These are phyloP conservation scores for Paracyprichromis sp. DNA, from an alignment of 2,113 vertebrate genomes.

Conservation along the genomic window DNA sequence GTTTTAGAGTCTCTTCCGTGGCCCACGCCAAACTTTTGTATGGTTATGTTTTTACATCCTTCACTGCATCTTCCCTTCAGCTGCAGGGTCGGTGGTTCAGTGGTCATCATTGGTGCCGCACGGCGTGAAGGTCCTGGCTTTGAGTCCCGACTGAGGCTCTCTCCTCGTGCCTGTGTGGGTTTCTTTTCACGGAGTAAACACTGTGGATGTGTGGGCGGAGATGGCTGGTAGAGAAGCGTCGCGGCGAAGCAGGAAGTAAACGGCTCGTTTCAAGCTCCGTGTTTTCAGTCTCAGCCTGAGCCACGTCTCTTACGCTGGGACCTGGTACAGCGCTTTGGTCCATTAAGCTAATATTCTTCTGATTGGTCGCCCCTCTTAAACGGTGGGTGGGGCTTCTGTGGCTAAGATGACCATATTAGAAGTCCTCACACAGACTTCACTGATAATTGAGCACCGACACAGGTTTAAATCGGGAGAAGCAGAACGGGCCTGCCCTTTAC, in stretches of 20 bases:
- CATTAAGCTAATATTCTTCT: neutral
- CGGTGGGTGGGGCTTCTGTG: neutral
- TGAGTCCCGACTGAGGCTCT: neutral
- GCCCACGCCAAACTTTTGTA: too few species aligned
- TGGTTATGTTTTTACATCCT: neutral
- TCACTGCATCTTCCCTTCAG: neutral
- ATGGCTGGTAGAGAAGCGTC: neutral
- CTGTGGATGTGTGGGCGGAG: neutral
- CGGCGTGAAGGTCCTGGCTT: accelerated
- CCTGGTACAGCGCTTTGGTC: neutral
- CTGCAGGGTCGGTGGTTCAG: neutral
- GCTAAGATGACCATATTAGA: neutral
- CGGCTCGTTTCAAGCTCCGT: neutral
- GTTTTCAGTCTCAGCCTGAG: neutral
- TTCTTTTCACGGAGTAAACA: accelerated
- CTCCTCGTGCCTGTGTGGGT: neutral
- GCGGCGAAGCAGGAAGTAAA: neutral
- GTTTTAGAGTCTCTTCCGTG: neutral
- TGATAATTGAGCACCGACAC: neutral
- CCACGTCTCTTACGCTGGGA: neutral
- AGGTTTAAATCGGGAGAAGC: neutral
- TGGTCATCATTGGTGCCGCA: neutral
- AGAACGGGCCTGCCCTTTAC: neutral
- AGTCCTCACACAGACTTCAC: neutral
- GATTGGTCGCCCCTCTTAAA: neutral